These are phyloP conservation scores for Merluccius polli DNA, from an alignment of 2,797 vertebrate species.

Conservation along the genomic window DNA sequence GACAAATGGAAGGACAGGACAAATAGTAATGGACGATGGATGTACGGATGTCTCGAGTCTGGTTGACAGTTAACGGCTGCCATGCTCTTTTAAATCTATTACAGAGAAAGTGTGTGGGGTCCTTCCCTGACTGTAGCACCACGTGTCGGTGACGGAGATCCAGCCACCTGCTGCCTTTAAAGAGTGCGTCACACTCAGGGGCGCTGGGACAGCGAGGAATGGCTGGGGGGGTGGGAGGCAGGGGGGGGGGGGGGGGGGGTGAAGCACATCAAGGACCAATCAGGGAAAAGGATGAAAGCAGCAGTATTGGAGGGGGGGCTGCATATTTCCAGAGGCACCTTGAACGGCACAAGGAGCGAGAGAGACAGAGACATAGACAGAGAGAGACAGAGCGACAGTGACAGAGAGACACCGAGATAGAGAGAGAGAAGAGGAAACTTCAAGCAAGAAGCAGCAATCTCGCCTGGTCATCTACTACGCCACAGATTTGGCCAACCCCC, in stretches of 20 bases:
- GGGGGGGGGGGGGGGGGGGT: neutral
- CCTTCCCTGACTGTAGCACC: constrained; percentile 35
- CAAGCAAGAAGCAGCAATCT: neutral
- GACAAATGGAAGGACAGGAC: neutral
- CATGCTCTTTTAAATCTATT: neutral
- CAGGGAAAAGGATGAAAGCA: neutral
- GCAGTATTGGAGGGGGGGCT: neutral
- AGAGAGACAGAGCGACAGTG: constrained; percentile 6
- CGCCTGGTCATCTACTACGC: neutral
- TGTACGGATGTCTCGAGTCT: neutral
- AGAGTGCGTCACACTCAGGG: constrained; percentile 43
- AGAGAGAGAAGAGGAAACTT: constrained; percentile 23
- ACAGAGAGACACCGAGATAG: constrained; percentile 16
- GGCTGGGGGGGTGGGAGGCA: neutral
- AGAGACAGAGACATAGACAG: neutral
- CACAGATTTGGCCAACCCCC: no score
- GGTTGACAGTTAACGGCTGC: no score
- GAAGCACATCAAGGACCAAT: neutral
- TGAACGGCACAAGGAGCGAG: constrained; percentile 24
- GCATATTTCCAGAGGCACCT: neutral
- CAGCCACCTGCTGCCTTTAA: constrained; percentile 57
- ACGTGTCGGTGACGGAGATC: constrained; percentile 52
- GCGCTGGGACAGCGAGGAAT: no score
- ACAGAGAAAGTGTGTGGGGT: neutral
- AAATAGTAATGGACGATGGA: neutral